Conservation (phyloP, 2,888 invertebrate species). For the Pachydiplax longipennis region DNA sequence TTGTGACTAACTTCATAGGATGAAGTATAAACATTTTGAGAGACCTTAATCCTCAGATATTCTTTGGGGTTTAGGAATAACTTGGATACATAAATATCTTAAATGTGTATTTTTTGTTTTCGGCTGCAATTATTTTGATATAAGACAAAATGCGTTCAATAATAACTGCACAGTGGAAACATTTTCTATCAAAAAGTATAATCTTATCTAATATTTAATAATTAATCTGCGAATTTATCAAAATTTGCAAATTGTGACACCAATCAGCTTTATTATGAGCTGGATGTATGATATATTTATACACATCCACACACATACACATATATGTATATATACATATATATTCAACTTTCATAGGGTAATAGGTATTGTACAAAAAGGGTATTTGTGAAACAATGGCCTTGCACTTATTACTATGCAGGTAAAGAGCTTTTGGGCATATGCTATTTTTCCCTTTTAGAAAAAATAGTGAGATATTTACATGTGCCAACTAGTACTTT, state of each 20-base stretch:
- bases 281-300: constrained; percentile 11
- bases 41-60: too few relatives aligned
- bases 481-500: constrained; percentile 33
- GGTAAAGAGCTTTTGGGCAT: constrained; percentile 43
- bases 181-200: constrained; percentile 8
- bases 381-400: constrained; percentile 19
- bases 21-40: not conserved
- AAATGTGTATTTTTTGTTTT: not conserved
- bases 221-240: constrained; percentile 8
- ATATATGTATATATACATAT: not conserved
- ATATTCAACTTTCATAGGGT: constrained; percentile 33
- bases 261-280: constrained; percentile 34
- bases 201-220: constrained; percentile 16
- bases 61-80: too few relatives aligned
- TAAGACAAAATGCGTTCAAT: constrained; percentile 27
- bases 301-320: not conserved
- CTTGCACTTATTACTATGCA: constrained; percentile 39
- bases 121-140: constrained; percentile 17
- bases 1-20: not conserved
- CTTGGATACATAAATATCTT: too few relatives aligned
- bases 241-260: constrained; percentile 33
- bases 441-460: constrained; percentile 40
- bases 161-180: constrained; percentile 27
- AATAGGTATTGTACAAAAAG: constrained; percentile 23
- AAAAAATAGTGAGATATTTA: constrained; percentile 43